These are phyloP conservation scores for Amblyraja radiata DNA, from an alignment of 2,797 vertebrate species.

Conservation along the genomic window DNA sequence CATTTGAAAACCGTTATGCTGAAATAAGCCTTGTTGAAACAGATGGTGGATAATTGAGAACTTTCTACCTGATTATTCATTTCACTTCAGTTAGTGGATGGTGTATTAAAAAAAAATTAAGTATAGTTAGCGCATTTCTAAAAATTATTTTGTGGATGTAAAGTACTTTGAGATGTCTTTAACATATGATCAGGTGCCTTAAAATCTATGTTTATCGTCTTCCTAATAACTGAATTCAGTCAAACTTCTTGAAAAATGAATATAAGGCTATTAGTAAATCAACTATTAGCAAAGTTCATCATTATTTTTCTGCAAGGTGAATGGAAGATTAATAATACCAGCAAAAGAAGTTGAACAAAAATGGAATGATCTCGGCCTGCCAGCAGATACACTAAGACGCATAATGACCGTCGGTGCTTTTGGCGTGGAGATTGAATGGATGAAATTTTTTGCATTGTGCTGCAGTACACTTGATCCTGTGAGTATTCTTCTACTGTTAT, in stretches of 20 bases:
- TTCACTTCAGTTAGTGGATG: neutral
- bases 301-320: neutral
- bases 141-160: neutral
- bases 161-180: neutral
- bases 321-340: conserved; percentile 38
- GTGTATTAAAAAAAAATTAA: neutral
- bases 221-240: neutral
- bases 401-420: conserved; percentile 52
- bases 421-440: conserved; percentile 50
- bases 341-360: conserved; percentile 48
- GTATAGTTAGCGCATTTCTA: neutral
- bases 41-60: neutral
- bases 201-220: neutral
- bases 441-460: conserved; percentile 53
- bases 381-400: conserved; percentile 48
- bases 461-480: conserved; percentile 52
- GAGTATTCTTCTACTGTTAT: conserved; percentile 42
- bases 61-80: neutral
- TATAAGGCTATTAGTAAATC: neutral
- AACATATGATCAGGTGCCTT: neutral
- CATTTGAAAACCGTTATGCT: neutral
- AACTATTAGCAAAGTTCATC: neutral
- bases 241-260: neutral
- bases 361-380: conserved; percentile 50
- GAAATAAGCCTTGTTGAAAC: neutral